Conservation (phyloP, 1,140 invertebrate genomes). For the Eciton burchellii region DNA sequence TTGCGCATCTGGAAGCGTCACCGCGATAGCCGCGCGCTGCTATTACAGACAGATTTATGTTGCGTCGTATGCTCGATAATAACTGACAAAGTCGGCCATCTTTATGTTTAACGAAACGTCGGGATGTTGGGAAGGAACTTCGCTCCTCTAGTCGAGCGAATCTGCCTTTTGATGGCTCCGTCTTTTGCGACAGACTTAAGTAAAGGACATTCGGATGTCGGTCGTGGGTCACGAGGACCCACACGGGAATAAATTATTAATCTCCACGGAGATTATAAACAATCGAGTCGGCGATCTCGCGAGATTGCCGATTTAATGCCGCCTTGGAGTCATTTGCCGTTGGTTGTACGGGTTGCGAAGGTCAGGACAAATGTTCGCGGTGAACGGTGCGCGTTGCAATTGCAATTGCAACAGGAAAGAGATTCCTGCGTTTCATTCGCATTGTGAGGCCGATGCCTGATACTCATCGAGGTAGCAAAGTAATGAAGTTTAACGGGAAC, state of each 20-base stretch:
- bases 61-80: neutral
- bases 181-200: neutral
- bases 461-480: conserved; percentile 45
- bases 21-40: neutral
- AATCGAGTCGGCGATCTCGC: neutral
- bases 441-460: conserved; percentile 45
- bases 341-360: conserved; percentile 34
- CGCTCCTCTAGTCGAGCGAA: neutral
- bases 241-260: neutral
- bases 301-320: conserved; percentile 28
- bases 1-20: neutral
- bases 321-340: conserved; percentile 18
- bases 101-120: neutral
- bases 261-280: neutral
- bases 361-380: neutral
- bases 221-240: neutral
- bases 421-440: conserved; percentile 33
- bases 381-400: conserved; percentile 27
- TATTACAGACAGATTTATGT: neutral
- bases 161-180: neutral
- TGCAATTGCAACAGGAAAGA: conserved; percentile 45
- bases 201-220: neutral
- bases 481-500: conserved; percentile 54
- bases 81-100: neutral
- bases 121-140: conserved; percentile 17